Evolutionary conservation across 2,113 vertebrate genomes (phyloP).

Genomic region (Lepisosteus oculatus): DNA sequence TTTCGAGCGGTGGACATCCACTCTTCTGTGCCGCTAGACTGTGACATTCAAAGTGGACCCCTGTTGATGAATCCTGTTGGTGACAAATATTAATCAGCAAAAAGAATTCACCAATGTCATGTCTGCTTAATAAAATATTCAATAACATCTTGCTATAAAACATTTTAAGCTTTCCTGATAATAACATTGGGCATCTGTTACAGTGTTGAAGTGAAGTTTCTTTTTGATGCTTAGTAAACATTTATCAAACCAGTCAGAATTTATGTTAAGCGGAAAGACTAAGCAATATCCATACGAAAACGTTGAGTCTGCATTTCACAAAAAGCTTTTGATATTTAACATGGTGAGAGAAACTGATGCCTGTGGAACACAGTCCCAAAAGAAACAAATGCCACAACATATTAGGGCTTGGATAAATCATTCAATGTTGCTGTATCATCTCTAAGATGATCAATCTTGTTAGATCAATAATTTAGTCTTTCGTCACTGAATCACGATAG

Average conservation of each 20-base stretch:
- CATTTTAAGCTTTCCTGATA: no score
- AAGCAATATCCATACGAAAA: constrained; percentile 21
- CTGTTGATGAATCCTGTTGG: no score
- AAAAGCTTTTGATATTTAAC: constrained; percentile 36
- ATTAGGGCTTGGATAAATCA: constrained; percentile 67
- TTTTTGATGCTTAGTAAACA: no score
- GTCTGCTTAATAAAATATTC: no score
- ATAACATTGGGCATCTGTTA: no score
- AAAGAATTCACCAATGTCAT: no score
- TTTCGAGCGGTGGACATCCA: no score
- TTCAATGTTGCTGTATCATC: constrained; percentile 65
- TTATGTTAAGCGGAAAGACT: constrained; percentile 22
- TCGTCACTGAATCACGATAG: constrained; percentile 52
- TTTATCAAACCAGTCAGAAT: constrained; percentile 17
- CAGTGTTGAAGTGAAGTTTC: no score
- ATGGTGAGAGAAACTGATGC: constrained; percentile 46
- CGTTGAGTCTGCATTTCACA: constrained; percentile 30
- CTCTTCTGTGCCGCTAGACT: no score
- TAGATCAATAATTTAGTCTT: constrained; percentile 64
- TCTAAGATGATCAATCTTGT: constrained; percentile 56
- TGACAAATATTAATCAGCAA: no score
- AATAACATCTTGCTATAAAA: no score
- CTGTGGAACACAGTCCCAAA: constrained; percentile 29
- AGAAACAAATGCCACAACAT: constrained; percentile 41
- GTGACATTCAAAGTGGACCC: no score